Percentiles rank a stretch among this genome's conserved stretches.
These are phyloP conservation scores for Diceros bicornis DNA, from an alignment of 2,797 vertebrate species.

Conservation along the genomic window DNA sequence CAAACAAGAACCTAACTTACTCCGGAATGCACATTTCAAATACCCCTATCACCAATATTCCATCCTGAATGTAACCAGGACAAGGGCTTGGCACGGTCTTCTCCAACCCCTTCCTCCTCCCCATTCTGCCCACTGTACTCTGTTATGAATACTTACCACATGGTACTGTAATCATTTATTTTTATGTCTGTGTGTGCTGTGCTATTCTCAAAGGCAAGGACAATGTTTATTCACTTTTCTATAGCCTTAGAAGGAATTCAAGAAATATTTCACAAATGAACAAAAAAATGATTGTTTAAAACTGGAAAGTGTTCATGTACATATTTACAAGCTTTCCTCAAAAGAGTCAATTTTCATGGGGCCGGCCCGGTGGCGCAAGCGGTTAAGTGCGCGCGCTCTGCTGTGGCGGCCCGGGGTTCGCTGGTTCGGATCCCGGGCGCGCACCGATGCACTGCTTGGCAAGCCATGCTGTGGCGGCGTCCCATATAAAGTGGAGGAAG, in stretches of 20 bases:
- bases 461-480: too few relatives aligned
- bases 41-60: not conserved
- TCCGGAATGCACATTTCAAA: not conserved
- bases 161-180: not conserved
- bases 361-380: too few relatives aligned
- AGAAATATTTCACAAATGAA: not conserved
- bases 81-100: not conserved
- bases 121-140: not conserved
- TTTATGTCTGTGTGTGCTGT: not conserved
- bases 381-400: too few relatives aligned
- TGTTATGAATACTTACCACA: not conserved
- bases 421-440: too few relatives aligned
- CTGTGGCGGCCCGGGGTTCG: too few relatives aligned
- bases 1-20: not conserved
- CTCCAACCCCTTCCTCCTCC: not conserved
- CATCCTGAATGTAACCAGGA: not conserved
- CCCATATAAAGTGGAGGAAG: too few relatives aligned
- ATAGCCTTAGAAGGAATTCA: not conserved
- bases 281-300: not conserved
- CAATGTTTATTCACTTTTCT: not conserved
- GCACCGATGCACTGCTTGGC: too few relatives aligned
- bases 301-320: not conserved
- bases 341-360: conserved; percentile 51
- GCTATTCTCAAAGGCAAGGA: not conserved
- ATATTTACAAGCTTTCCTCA: not conserved